Conservation (phyloP, 2,113 vertebrate genomes). For the Aptenodytes forsteri region DNA sequence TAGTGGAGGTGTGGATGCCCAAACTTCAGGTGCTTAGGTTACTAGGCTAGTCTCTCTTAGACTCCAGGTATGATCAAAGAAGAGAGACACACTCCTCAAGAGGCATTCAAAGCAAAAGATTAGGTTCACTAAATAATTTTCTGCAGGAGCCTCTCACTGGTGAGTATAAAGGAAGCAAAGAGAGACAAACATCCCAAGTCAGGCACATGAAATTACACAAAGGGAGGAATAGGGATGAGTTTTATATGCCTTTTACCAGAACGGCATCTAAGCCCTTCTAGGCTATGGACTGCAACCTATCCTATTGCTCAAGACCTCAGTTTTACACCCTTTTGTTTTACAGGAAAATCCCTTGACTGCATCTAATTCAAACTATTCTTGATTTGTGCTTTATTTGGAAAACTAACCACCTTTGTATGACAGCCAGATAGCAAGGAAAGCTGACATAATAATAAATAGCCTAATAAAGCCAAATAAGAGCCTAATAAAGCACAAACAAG, state of each 20-base stretch:
- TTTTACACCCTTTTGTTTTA: neutral
- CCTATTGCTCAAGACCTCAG: neutral
- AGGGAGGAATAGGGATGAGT: neutral
- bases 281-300: neutral
- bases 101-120: neutral
- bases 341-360: neutral
- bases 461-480: neutral
- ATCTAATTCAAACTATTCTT: neutral
- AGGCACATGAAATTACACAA: neutral
- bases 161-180: neutral
- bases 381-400: neutral
- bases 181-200: neutral
- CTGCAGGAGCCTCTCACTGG: neutral
- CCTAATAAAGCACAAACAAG: neutral
- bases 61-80: neutral
- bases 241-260: neutral
- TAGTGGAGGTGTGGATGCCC: neutral
- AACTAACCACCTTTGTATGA: neutral
- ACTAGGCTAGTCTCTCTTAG: neutral
- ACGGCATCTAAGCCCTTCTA: neutral
- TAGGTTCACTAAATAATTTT: neutral
- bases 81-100: neutral
- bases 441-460: neutral
- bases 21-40: neutral
- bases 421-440: neutral